A percentile compares a stretch with the other conserved stretches of the same genome.
These are phyloP conservation scores for Seira ritae DNA, from an alignment of 2,888 invertebrate genomes.

Conservation along the genomic window DNA sequence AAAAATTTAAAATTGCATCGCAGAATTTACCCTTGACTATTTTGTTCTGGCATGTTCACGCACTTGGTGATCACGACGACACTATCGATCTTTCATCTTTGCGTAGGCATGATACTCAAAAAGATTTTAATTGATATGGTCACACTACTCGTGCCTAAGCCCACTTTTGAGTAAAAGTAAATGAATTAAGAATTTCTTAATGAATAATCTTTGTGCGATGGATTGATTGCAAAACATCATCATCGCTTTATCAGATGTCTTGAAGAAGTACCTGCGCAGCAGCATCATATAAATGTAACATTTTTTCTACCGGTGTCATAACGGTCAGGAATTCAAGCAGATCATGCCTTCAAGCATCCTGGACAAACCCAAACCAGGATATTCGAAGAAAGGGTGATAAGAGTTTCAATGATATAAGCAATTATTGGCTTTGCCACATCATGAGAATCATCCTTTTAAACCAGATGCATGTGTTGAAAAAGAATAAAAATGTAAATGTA, in stretches of 20 bases:
- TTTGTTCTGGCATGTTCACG: neutral
- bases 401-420: neutral
- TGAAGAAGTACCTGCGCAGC: neutral
- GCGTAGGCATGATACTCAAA: no score
- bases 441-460: neutral
- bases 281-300: neutral
- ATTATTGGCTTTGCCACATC: neutral
- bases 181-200: neutral
- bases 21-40: neutral
- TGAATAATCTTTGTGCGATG: neutral
- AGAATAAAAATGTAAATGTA: no score
- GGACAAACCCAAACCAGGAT: conserved; percentile 7
- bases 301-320: conserved; percentile 1
- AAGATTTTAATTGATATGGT: no score
- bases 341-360: neutral
- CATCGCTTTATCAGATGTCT: neutral
- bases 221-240: neutral
- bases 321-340: neutral
- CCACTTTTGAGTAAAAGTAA: no score
- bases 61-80: no score
- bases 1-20: neutral
- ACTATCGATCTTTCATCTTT: no score
- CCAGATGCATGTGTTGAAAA: neutral
- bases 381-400: neutral
- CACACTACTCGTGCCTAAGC: no score